These are phyloP conservation scores for Sarcophaga bullata DNA, from an alignment of 1,140 invertebrate species.

Conservation along the genomic window DNA sequence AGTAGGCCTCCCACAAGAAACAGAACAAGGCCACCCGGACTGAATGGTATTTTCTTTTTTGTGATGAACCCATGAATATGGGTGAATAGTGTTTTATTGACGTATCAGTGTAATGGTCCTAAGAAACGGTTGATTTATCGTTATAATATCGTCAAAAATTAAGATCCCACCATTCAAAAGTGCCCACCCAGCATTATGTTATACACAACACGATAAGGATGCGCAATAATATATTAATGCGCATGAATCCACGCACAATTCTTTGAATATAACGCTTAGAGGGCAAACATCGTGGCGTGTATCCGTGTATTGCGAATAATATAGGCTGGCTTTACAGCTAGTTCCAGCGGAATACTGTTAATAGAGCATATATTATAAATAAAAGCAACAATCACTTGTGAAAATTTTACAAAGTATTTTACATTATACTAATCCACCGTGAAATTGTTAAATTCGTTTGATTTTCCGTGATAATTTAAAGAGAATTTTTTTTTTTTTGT, in stretches of 20 bases:
- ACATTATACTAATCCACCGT: too few relatives aligned
- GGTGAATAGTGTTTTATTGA: slow-evolving; percentile 71
- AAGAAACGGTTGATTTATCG: slow-evolving; percentile 78
- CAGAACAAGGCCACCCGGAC: slow-evolving; percentile 75
- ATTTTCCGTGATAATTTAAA: too few relatives aligned
- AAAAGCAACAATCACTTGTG: too few relatives aligned
- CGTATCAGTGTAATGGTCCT: slow-evolving; percentile 74
- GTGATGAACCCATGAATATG: slow-evolving; percentile 71
- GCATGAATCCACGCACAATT: slow-evolving; percentile 69
- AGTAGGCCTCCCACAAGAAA: too few relatives aligned
- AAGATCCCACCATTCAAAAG: too few relatives aligned
- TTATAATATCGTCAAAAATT: slow-evolving; percentile 74
- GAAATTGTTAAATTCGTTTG: slow-evolving; percentile 37
- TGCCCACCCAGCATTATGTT: too few relatives aligned
- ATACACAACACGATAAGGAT: slow-evolving; percentile 65
- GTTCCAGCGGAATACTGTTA: slow-evolving; percentile 69
- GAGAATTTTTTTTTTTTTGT: slow-evolving; percentile 38
- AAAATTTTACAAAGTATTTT: too few relatives aligned
- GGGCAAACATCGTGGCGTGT: slow-evolving; percentile 73
- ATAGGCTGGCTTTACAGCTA: slow-evolving; percentile 70
- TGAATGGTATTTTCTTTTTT: slow-evolving; percentile 72
- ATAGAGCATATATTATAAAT: slow-evolving; percentile 66
- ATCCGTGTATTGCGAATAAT: slow-evolving; percentile 74
- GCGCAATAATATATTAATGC: slow-evolving; percentile 58
- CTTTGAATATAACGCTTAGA: slow-evolving; percentile 68